Evolutionary conservation across 23 tunicate species (phyloP), one percentile per base, ranked within the genome.

Genomic region (Botrylloides violaceus): DNA sequence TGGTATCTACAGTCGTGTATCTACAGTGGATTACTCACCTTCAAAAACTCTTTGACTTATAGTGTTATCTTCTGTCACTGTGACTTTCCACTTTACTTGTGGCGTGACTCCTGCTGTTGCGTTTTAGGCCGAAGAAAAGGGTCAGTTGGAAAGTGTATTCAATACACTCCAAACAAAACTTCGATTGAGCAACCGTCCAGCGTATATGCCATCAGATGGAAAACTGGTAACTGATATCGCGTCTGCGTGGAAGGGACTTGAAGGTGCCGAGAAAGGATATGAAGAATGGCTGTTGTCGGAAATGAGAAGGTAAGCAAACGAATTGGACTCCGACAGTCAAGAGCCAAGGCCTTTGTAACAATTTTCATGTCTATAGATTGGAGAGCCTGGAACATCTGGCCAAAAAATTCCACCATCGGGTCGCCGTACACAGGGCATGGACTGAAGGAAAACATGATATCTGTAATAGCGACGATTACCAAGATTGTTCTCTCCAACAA

Each of bases 241-340:
- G 9, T 80, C 80, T 38, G 99, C 99, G 22, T 95, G 99, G 99
- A 87, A 82, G 49, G 96, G 96, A 37, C 76, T 95, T 36, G 99
- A 95, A 75, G 92, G 87, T 6, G 96, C 99, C 1, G 99, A 95
- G 77, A 95, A 95, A 71, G 99, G 99, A 22, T 95, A 95, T 47
- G 99, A 95, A 53, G 99, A 95, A 59, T 95, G 99, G 99, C 78
- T 95, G 70, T 65, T 95, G 58, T 72, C 96, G 18, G 99, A 95
- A 61, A 90, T 87, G 84, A 34, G 99, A 64, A 79, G 99, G 95
- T n/a, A n/a, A n/a, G n/a, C n/a, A n/a, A n/a, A n/a, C n/a, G n/a
- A n/a, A n/a, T n/a, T n/a, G n/a, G n/a, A n/a, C n/a, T n/a, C n/a
- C n/a, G n/a, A n/a, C n/a, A n/a, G n/a, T n/a, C n/a, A n/a, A n/a